A percentile compares a stretch with the other conserved stretches of the same genome.
These are phyloP conservation scores for Coptotermes formosanus DNA, from an alignment of 1,140 invertebrate species.

Conservation along the genomic window DNA sequence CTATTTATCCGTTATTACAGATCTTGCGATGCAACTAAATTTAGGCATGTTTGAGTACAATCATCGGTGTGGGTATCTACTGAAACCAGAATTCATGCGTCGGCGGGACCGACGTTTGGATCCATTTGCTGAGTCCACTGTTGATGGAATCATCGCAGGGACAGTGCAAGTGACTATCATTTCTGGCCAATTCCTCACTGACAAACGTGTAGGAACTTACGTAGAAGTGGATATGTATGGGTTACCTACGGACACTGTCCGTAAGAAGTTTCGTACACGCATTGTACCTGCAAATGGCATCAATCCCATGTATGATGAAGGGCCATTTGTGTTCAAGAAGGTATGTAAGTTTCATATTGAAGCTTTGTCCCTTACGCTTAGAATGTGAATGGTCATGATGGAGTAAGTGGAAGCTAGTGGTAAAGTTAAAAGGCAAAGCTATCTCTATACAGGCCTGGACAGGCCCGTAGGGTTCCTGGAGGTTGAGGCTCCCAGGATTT, in stretches of 20 bases:
- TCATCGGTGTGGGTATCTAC: constrained; percentile 88
- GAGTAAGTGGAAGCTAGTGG: no score
- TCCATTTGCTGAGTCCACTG: constrained; percentile 97
- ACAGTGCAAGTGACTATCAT: constrained; percentile 89
- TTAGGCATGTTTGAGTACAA: constrained; percentile 99
- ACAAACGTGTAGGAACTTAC: constrained; percentile 94
- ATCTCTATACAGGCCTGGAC: no score
- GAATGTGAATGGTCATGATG: no score
- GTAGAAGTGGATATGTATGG: constrained; percentile 99
- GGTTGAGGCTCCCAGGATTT: no score
- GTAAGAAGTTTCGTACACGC: constrained; percentile 94
- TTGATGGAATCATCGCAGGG: constrained; percentile 99
- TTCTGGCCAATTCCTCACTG: constrained; percentile 91
- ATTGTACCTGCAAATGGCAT: constrained; percentile 94
- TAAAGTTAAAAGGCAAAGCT: no score
- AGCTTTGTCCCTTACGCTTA: no score
- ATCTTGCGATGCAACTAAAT: constrained; percentile 98
- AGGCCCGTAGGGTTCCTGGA: no score
- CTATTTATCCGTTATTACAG: constrained; percentile 49
- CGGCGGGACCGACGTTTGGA: constrained; percentile 91
- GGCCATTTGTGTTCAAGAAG: constrained; percentile 98
- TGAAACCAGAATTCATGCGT: constrained; percentile 99
- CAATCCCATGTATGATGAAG: constrained; percentile 94
- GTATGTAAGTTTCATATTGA: constrained; percentile 47
- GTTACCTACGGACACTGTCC: constrained; percentile 94